Evolutionary conservation across 1,140 invertebrate species (phyloP).

Genomic region (Ceratina calcarata): DNA sequence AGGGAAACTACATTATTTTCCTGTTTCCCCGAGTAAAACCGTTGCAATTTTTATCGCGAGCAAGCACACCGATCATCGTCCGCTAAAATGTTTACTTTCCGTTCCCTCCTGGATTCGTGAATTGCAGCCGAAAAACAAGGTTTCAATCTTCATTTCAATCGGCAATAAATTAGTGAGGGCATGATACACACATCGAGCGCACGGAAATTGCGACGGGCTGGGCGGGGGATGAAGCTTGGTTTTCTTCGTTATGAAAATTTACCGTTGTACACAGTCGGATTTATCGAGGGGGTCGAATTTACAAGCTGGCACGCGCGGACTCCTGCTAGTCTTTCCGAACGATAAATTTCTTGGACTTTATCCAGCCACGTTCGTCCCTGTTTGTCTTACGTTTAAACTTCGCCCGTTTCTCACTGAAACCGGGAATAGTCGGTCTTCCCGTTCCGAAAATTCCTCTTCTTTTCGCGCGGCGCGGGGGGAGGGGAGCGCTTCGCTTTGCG

Average conservation of each 20-base stretch:
- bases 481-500: no score
- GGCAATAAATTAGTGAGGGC: background rate
- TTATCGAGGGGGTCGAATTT: constrained; percentile 56
- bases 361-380: constrained; percentile 62
- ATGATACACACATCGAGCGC: constrained; percentile 3
- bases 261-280: constrained; percentile 52
- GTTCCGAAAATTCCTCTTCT: background rate
- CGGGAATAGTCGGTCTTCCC: background rate
- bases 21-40: background rate
- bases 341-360: constrained; percentile 67
- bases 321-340: constrained; percentile 53
- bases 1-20: background rate
- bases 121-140: background rate
- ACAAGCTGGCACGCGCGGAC: constrained; percentile 29
- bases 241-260: constrained; percentile 60
- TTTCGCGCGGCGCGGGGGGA: background rate
- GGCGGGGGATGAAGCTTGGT: background rate
- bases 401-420: background rate
- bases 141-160: constrained; percentile 1
- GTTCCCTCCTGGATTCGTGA: background rate
- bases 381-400: constrained; percentile 61
- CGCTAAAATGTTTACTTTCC: constrained; percentile 10
- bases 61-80: constrained; percentile 5
- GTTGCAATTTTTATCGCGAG: background rate
- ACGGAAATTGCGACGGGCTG: background rate